phyloP scores from a whole-genome alignment of 2,797 vertebrate genomes.

The Dendrocincla tyrannina region DNA sequence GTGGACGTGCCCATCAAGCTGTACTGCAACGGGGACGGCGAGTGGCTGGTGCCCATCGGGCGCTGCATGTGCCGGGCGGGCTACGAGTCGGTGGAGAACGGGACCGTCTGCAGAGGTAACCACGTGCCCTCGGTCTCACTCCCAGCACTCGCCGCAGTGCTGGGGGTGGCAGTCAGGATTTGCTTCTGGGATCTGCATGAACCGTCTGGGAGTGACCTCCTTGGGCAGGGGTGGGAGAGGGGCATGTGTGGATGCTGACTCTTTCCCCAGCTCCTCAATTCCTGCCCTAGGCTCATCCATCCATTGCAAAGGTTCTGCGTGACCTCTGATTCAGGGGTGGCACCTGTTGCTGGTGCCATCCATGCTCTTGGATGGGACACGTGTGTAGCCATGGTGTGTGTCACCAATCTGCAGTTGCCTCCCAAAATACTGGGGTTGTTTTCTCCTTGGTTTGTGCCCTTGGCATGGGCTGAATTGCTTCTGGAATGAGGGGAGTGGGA shows the following conservation, averaged over 20 bases:
- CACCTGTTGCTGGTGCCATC: neutral
- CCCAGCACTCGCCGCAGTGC: rapidly evolving
- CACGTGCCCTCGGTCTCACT: rapidly evolving
- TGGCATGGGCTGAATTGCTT: neutral
- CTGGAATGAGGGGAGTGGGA: neutral
- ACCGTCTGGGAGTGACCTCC: neutral
- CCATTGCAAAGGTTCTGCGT: rapidly evolving
- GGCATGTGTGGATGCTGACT: rapidly evolving
- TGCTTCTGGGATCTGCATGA: neutral
- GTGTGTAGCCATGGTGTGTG: rapidly evolving
- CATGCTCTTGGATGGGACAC: rapidly evolving
- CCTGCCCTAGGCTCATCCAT: rapidly evolving
- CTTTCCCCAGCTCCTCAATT: neutral
- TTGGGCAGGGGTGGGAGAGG: neutral
- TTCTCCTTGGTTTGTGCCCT: neutral
- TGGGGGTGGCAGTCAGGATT: rapidly evolving
- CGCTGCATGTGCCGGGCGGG: slow-evolving; percentile 93
- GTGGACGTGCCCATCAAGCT: slow-evolving; percentile 96
- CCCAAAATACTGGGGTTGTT: neutral
- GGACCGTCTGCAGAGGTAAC: slow-evolving; percentile 91
- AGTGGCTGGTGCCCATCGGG: slow-evolving; percentile 96
- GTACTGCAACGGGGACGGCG: slow-evolving; percentile 94
- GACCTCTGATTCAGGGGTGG: neutral
- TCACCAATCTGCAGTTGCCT: neutral
- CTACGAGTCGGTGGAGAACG: slow-evolving; percentile 87